Evolutionary conservation across 2,113 vertebrate genomes (phyloP).

Genomic region (Nesoenas mayeri): DNA sequence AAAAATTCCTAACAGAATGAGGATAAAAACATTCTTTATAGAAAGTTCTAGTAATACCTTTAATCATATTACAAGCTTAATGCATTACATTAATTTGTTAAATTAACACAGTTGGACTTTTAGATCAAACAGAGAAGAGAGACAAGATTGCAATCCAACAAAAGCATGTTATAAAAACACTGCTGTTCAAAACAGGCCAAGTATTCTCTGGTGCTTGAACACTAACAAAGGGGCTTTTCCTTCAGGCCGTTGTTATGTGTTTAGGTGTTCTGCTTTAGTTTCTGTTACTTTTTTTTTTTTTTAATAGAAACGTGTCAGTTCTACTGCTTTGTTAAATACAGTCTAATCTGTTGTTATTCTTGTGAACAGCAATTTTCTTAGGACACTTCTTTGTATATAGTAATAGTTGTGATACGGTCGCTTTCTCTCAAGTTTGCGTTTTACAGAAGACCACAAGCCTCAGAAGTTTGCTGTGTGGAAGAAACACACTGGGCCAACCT

Average conservation of each 20-base stretch:
- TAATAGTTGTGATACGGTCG: background rate
- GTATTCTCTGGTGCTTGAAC: background rate
- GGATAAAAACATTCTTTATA: background rate
- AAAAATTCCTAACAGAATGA: background rate
- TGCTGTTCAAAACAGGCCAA: background rate
- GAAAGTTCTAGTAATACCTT: background rate
- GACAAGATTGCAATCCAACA: background rate
- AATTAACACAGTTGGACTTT: constrained; percentile 32
- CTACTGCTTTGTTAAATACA: background rate
- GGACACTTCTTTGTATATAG: background rate
- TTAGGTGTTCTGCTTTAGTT: background rate
- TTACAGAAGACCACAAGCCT: background rate
- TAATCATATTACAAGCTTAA: constrained; percentile 23
- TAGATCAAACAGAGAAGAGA: background rate
- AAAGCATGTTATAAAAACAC: background rate
- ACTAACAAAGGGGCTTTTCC: background rate
- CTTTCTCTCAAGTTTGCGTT: background rate
- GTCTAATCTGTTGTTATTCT: background rate
- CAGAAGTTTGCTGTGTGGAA: background rate
- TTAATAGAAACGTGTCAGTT: background rate
- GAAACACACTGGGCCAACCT: background rate
- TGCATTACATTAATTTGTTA: constrained; percentile 2
- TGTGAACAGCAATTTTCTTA: background rate
- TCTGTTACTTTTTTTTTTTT: background rate
- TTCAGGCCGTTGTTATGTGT: background rate